phyloP scores from a whole-genome alignment of 2,113 vertebrate genomes.

The Semnornis frantzii region DNA sequence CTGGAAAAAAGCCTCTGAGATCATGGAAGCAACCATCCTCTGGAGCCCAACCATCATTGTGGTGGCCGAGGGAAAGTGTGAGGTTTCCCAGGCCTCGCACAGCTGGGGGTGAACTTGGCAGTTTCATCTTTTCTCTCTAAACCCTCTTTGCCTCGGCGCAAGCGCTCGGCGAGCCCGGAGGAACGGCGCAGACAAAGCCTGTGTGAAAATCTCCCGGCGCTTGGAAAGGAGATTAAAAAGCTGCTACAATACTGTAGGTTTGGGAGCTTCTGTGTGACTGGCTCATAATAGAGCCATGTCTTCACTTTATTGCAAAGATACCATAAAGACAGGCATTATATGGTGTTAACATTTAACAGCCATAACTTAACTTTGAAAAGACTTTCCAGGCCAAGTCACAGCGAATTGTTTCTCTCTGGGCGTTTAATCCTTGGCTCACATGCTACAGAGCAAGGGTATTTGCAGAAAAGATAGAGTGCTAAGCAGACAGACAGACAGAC shows the following conservation, averaged over 20 bases:
- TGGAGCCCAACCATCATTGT: background rate
- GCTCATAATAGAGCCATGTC: conserved; percentile 15
- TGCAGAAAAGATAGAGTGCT: conserved; percentile 17
- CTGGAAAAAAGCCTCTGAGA: too few relatives aligned
- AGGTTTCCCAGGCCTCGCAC: background rate
- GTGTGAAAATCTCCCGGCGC: background rate
- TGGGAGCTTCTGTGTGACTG: background rate
- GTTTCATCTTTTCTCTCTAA: background rate
- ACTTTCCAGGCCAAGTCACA: conserved; percentile 12
- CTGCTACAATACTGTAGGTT: background rate
- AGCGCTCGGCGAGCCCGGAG: background rate
- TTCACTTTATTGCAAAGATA: conserved; percentile 28
- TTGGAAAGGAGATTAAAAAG: conserved; percentile 22
- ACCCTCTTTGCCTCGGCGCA: background rate
- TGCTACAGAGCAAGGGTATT: background rate
- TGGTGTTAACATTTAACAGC: conserved; percentile 54
- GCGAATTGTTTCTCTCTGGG: conserved; percentile 35
- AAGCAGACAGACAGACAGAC: background rate
- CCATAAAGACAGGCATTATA: background rate
- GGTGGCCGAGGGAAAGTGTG: background rate
- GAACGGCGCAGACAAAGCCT: background rate
- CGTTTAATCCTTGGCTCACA: conserved; percentile 11
- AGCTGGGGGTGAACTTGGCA: background rate
- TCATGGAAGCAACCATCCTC: too few relatives aligned
- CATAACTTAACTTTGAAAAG: conserved; percentile 44